phyloP scores from a whole-genome alignment of 1,140 invertebrate species.

The Cotesia chilonis region DNA sequence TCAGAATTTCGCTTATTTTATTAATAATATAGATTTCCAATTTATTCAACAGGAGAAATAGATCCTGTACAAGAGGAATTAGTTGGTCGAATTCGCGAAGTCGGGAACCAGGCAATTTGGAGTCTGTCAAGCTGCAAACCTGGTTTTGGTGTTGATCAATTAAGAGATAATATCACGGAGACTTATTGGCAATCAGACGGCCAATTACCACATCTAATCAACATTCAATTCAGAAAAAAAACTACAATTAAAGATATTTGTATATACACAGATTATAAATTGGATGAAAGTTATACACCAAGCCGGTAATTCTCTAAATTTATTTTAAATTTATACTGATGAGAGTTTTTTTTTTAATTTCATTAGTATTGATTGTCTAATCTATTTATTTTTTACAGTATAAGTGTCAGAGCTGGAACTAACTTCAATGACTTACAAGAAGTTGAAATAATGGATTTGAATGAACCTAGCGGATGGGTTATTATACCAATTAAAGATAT shows the following conservation, averaged over 20 bases:
- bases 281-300: constrained; percentile 99
- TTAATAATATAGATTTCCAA: no score
- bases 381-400: constrained; percentile 66
- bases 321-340: neutral
- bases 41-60: constrained; percentile 56
- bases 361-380: constrained; percentile 26
- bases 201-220: constrained; percentile 95
- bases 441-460: constrained; percentile 92
- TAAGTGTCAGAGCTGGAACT: constrained; percentile 93
- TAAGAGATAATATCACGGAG: constrained; percentile 93
- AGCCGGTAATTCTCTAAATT: constrained; percentile 69
- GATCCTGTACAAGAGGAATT: constrained; percentile 79
- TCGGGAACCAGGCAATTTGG: constrained; percentile 97
- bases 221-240: constrained; percentile 96
- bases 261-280: constrained; percentile 97
- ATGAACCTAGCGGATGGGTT: constrained; percentile 96
- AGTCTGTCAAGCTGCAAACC: constrained; percentile 98
- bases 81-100: constrained; percentile 85
- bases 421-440: constrained; percentile 99
- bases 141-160: constrained; percentile 97
- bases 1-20: no score
- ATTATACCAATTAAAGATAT: constrained; percentile 91
- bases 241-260: constrained; percentile 95
- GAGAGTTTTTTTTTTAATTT: neutral
- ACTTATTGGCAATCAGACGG: constrained; percentile 99